These are phyloP conservation scores for Labrus mixtus DNA, from an alignment of 2,113 vertebrate genomes.

Conservation along the genomic window DNA sequence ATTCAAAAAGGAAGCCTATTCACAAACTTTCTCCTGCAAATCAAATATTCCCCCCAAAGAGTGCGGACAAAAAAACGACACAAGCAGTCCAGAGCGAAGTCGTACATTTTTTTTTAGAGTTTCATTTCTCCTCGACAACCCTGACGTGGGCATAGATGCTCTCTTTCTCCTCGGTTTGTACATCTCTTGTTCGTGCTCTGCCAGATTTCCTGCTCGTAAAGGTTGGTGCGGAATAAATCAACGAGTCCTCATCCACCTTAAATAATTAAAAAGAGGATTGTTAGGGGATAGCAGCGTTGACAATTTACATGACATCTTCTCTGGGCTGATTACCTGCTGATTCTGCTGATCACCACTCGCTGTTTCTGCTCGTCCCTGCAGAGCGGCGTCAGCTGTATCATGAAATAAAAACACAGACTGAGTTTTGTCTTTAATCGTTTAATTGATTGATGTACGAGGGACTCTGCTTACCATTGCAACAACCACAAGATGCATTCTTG, in stretches of 20 bases:
- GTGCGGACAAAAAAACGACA: no score
- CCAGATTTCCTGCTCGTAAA: background rate
- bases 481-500: background rate
- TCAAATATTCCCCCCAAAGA: no score
- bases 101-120: background rate
- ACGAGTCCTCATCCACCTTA: slow-evolving; percentile 20
- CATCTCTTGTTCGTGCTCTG: background rate
- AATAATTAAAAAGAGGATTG: background rate
- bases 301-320: background rate
- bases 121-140: background rate
- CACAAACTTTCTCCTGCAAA: no score
- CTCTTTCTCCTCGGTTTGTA: slow-evolving; percentile 9
- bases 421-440: rapidly evolving
- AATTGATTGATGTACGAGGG: background rate
- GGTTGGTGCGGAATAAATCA: slow-evolving; percentile 29
- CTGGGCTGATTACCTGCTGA: slow-evolving; percentile 34
- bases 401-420: background rate
- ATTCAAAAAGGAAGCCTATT: no score
- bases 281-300: background rate
- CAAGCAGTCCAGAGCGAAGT: no score
- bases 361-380: slow-evolving; percentile 11
- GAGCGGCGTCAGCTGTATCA: background rate
- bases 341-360: background rate
- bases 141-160: slow-evolving; percentile 43
- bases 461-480: slow-evolving; percentile 23